phyloP scores from a whole-genome alignment of 2,888 invertebrate species.

The Caprella mutica region DNA sequence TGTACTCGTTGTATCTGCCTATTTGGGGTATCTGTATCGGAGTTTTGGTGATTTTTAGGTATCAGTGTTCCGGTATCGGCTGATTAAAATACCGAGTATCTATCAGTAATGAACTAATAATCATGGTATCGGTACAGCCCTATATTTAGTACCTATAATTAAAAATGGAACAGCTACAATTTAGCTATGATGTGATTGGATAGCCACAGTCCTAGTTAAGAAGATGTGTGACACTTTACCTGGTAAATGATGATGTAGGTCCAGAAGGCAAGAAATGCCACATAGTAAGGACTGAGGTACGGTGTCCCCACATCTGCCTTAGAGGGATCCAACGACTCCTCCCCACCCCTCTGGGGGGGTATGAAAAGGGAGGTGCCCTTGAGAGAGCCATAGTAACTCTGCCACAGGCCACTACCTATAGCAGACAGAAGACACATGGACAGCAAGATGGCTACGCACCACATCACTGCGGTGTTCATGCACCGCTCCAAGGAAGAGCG shows the following conservation, averaged over 20 bases:
- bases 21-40: too few relatives aligned
- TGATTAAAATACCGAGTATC: too few relatives aligned
- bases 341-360: background rate
- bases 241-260: constrained; percentile 91
- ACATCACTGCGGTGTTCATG: constrained; percentile 92
- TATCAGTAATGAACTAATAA: too few relatives aligned
- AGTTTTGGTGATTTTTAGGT: too few relatives aligned
- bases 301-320: constrained; percentile 1
- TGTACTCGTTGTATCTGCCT: too few relatives aligned
- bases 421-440: constrained; percentile 45
- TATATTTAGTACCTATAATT: too few relatives aligned
- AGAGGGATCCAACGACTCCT: constrained; percentile 1
- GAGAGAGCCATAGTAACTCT: constrained; percentile 33
- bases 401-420: constrained; percentile 40
- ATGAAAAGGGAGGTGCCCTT: background rate
- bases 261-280: constrained; percentile 82
- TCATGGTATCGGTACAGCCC: too few relatives aligned
- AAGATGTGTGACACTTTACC: constrained; percentile 42
- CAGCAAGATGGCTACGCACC: constrained; percentile 51
- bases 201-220: too few relatives aligned
- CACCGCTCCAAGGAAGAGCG: constrained; percentile 79
- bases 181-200: too few relatives aligned
- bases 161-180: too few relatives aligned
- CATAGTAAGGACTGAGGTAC: constrained; percentile 44
- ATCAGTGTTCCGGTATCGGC: too few relatives aligned